Evolutionary conservation across 1,140 invertebrate species (phyloP).

Genomic region (Melanaphis sacchari): DNA sequence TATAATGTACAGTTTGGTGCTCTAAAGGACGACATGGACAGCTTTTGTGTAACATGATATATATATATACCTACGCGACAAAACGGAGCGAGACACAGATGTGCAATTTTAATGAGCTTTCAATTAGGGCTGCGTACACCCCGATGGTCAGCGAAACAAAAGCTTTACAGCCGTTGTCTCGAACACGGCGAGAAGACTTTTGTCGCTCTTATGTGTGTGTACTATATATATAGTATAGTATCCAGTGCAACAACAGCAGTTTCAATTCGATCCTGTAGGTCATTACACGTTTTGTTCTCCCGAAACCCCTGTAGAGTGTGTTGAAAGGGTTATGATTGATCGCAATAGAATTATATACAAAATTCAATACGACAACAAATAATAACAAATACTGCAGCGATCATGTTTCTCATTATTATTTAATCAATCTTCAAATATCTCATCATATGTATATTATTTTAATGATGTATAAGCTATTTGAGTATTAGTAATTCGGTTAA

Average conservation of each 20-base stretch:
- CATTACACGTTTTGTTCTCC: not conserved
- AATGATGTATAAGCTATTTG: too few species aligned
- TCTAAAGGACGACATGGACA: not conserved
- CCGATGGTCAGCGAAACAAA: conserved; percentile 27
- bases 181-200: not conserved
- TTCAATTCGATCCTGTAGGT: not conserved
- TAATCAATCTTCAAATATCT: too few species aligned
- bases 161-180: not conserved
- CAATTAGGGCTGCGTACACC: not conserved
- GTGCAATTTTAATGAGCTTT: conserved; percentile 46
- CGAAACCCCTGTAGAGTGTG: too few species aligned
- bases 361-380: too few species aligned
- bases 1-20: not conserved
- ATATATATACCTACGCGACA: not conserved
- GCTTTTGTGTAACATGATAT: not conserved
- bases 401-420: too few species aligned
- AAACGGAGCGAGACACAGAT: not conserved
- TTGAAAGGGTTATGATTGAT: not conserved
- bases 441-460: too few species aligned
- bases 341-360: too few species aligned
- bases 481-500: too few species aligned
- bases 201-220: not conserved
- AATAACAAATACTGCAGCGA: too few species aligned
- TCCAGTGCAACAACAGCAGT: not conserved
- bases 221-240: not conserved